Conservation (phyloP, 2,888 invertebrate genomes). For the Aporophyla lueneburgensis region DNA sequence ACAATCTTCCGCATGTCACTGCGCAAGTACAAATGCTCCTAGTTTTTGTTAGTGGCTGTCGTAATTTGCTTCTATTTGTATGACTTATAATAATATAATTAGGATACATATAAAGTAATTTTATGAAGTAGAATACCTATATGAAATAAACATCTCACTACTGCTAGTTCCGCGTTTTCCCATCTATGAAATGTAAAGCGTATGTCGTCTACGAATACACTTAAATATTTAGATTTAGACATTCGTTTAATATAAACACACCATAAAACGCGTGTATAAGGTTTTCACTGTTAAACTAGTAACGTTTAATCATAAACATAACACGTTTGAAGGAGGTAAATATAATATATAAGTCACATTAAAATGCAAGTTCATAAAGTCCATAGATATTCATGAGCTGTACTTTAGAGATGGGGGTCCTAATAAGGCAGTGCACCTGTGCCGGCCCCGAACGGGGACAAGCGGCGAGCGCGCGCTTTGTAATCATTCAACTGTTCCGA, state of each 20-base stretch:
- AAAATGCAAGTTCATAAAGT: slow-evolving; percentile 53
- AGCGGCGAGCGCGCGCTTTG: slow-evolving; percentile 62
- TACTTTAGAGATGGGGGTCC: slow-evolving; percentile 55
- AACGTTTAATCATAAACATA: slow-evolving; percentile 17
- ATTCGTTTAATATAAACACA: neutral
- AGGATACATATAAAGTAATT: no score
- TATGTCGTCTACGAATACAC: neutral
- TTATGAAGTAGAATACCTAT: no score
- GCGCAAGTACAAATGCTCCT: slow-evolving; percentile 17
- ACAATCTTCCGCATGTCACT: slow-evolving; percentile 39
- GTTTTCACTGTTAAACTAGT: neutral
- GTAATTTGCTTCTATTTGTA: neutral
- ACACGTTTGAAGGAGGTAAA: neutral
- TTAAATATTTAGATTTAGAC: slow-evolving; percentile 15
- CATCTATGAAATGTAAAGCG: neutral
- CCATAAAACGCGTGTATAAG: neutral
- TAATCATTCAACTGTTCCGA: slow-evolving; percentile 64
- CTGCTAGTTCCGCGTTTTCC: neutral
- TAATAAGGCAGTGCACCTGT: slow-evolving; percentile 67
- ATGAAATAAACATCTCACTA: no score
- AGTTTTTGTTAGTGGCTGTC: slow-evolving; percentile 7
- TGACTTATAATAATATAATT: neutral
- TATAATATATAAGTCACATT: slow-evolving; percentile 39
- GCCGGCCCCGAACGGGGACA: slow-evolving; percentile 59
- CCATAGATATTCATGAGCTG: slow-evolving; percentile 48